phyloP scores from a whole-genome alignment of 2,797 vertebrate genomes.

The Propithecus perrieri region DNA sequence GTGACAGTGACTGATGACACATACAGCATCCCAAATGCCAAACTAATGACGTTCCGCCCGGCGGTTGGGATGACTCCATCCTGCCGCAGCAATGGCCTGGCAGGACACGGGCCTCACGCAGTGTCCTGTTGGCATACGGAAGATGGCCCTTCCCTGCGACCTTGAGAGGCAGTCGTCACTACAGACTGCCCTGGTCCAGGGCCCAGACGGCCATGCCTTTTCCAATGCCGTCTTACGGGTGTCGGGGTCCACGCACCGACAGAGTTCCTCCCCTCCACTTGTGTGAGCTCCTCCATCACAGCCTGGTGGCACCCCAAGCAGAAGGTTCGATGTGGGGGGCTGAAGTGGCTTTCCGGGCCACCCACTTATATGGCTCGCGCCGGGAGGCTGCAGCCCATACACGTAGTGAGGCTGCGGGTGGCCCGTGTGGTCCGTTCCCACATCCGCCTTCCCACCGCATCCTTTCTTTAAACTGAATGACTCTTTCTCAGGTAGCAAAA shows the following conservation, averaged over 20 bases:
- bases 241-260: rapidly evolving
- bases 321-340: not conserved
- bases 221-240: rapidly evolving
- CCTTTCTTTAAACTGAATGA: rapidly evolving
- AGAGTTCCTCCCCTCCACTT: not conserved
- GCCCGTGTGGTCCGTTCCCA: rapidly evolving
- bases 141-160: not conserved
- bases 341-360: rapidly evolving
- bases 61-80: conserved; percentile 30
- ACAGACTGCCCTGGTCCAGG: rapidly evolving
- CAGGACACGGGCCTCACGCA: rapidly evolving
- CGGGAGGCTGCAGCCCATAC: rapidly evolving
- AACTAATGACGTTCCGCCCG: not conserved
- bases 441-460: rapidly evolving
- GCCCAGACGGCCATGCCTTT: rapidly evolving
- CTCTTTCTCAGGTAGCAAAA: not conserved
- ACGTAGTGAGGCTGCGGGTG: rapidly evolving
- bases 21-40: not conserved
- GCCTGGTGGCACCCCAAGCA: rapidly evolving
- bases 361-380: rapidly evolving
- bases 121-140: not conserved
- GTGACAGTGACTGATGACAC: conserved; percentile 32
- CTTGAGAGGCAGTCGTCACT: not conserved
- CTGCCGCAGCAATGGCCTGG: not conserved
- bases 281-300: not conserved